Evolutionary conservation across 2,797 vertebrate genomes (phyloP), one percentile per base, ranked within the genome.

Genomic region (Poeciliopsis infans): DNA sequence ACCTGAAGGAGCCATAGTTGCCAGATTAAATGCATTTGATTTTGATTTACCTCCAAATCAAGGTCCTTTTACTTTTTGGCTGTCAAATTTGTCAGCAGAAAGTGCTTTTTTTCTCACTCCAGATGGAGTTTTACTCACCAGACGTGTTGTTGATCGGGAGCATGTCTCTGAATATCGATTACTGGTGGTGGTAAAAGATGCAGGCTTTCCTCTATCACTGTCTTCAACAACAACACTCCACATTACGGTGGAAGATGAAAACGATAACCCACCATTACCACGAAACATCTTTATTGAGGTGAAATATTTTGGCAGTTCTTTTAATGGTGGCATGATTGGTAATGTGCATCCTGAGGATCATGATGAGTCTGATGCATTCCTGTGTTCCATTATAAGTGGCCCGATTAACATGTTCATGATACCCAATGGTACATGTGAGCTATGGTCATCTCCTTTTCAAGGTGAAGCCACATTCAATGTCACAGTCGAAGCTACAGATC

Each of bases 281-380:
- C 94, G 95, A 84, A 94, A 92, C 20, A 91, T 96, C 57, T 90
- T 94, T 69, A 95, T 96, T 11, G 95, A 96, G 78, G 95, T 96
- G 13, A 96, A 96, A 90, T 96, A 96, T 86, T 96, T 94, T 84
- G 96, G 96, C 41, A 95, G 86, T 20, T 92, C 92, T 74, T 96
- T 96, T 77, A 89, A 91, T 31, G 96, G 96, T 74, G 96, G 96
- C 61, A 83, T 93, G 74, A 94, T 96, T 0, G 96, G 96, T 13
- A 93, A 94, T 0, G 94, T 96, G 33, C 91, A 89, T 51, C 95
- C 96, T 0, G 91, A 94, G 39, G 96, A 96, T 83, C 88, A 72
- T 18, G 96, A 96, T 77, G 92, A 92, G 79, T 90, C 89, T 3
- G 93, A 96, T 77, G 75, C 73, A 13, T 96, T 95, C 83, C 94